Evolutionary conservation across 2,888 invertebrate species (phyloP).

Genomic region (Malthinus flaveolus): DNA sequence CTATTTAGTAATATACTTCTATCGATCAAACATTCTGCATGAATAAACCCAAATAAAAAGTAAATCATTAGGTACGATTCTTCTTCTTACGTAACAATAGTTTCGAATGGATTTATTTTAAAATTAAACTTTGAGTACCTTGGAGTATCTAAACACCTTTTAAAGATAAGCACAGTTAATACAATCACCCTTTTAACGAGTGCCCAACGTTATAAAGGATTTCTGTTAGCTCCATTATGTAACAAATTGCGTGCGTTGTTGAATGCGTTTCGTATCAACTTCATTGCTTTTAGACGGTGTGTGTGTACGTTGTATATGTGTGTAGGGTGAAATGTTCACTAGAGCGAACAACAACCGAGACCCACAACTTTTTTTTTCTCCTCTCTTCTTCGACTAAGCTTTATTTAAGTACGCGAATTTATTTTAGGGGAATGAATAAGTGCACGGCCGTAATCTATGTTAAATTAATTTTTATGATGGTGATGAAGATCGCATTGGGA

Average conservation of each 20-base stretch:
- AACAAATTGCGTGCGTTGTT: slow-evolving; percentile 50
- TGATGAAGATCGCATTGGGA: not conserved
- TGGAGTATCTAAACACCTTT: slow-evolving; percentile 50
- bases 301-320: too few species aligned
- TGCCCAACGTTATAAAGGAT: slow-evolving; percentile 42
- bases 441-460: not conserved
- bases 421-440: slow-evolving; percentile 5
- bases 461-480: not conserved
- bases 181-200: slow-evolving; percentile 50
- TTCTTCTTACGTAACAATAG: slow-evolving; percentile 29
- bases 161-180: slow-evolving; percentile 43
- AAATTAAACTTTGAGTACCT: slow-evolving; percentile 42
- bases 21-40: slow-evolving; percentile 37
- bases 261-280: slow-evolving; percentile 46
- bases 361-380: slow-evolving; percentile 34
- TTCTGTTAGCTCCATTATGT: slow-evolving; percentile 52
- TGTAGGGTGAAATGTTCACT: slow-evolving; percentile 40
- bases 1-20: slow-evolving; percentile 31
- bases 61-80: slow-evolving; percentile 42
- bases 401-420: slow-evolving; percentile 25
- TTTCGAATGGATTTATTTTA: slow-evolving; percentile 39
- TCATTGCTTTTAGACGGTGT: slow-evolving; percentile 34
- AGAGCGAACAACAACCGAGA: slow-evolving; percentile 43
- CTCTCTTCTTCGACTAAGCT: slow-evolving; percentile 10
- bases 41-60: slow-evolving; percentile 35